Base-by-base conservation (phyloP, 2,113 vertebrate genomes). In the Micromys minutus region DNA sequence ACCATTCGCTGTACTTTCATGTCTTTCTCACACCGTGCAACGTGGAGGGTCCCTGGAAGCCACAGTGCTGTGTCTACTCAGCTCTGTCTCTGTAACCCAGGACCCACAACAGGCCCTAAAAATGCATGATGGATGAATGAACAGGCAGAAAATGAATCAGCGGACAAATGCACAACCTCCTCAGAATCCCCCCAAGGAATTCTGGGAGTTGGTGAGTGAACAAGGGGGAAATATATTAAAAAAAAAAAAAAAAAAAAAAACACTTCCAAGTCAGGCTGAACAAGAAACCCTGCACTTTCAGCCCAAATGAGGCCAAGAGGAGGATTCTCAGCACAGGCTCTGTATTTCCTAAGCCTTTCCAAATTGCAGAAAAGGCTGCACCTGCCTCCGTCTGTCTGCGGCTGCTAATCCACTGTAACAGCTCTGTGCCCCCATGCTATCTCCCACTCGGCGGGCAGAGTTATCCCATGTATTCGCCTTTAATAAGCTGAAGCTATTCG, bases 341-440 rank as follows among this genome's bases (percentile, higher is more conserved):
- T 19, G 92, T 57, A 83, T 94, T 96, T 85, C 93, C 75, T 88
- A 96, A 97, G 93, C 95, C 93, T 81, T 93, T 96, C 92, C 93
- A 87, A 96, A 94, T 65, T 69, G 90, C 94, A 83, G 90, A 80
- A 92, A 96, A 95, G 59, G 59, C 96, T 67, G 90, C 96, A 97
- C 97, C 97, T 97, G 97, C 95, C 81, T 81, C 90, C 22, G 3
- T 84, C 97, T 19, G 76, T 97, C 96, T 90, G 95, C 0, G 17
- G 86, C 93, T 0, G n/a, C 94, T 97, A 97, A 97, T 97, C 97
- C 81, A 42, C 94, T 90, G 71, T 90, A 95, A 88, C 94, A 89
- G 96, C 90, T 77, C 94, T 29, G 88, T 31, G 96, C 69, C 94
- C 89, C 91, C 91, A 93, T 96, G 94, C 97, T 93, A 50, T 69